Evolutionary conservation across 1,140 invertebrate species (phyloP), one percentile per base, ranked within the genome.

Genomic region (Drosophila equinoxialis): DNA sequence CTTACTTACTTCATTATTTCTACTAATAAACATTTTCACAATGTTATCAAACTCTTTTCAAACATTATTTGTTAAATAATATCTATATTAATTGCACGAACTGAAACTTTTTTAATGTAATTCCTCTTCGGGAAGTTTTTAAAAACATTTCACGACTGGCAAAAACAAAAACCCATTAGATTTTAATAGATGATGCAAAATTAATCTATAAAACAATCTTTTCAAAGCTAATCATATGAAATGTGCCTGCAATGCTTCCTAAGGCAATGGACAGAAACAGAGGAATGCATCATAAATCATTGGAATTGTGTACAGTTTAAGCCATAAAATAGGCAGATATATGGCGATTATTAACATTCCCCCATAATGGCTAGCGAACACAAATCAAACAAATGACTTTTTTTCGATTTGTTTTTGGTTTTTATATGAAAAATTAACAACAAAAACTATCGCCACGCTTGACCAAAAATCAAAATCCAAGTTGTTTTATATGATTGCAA

Each of bases 271-370:
- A 48, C 45, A 48, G 14, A 17, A 48, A 17, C 8, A 48, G 7
- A 48, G 14, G 45, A 51, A 51, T 51, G 39, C 64, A 48, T 17
- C 33, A 59, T 65, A 68, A 77, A 89, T 86, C 83, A 87, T 86
- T 30, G 30, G 82, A 83, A 87, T 86, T 87, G 68, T 87, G 79
- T 87, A 79, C 73, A 77, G 79, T 87, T 86, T 72, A 66, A 70
- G 83, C 62, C 82, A 79, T 85, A 87, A 85, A 87, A 54, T 67
- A 72, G 66, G 72, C 75, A 79, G 68, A 86, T 86, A 86, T 86
- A 83, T 79, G 82, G 64, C 57, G 65, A 65, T 68, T 76, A 82
- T 86, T 87, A 87, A 87, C 72, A 87, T 73, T 74, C 83, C 68
- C 68, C 45, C 45, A 6, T 23, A 51, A 51, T 51, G 17, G 45